Conservation (phyloP, 2,113 vertebrate genomes). For the Nibea albiflora region DNA sequence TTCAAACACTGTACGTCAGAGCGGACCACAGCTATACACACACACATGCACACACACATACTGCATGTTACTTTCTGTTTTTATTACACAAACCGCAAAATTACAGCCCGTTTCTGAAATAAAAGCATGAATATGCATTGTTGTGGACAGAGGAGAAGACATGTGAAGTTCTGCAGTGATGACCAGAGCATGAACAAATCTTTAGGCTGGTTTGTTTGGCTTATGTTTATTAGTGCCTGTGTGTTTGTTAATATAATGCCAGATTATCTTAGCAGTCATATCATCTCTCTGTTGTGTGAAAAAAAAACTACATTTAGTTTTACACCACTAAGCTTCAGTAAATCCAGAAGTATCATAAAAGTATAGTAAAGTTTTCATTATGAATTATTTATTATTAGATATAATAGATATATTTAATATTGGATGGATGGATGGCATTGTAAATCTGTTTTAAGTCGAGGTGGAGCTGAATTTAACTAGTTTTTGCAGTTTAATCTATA, state of each 20-base stretch:
- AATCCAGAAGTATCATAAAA: background rate
- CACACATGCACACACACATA: slow-evolving; percentile 22
- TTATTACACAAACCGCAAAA: slow-evolving; percentile 29
- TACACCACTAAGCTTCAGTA: no score
- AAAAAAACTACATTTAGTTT: background rate
- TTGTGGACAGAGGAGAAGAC: slow-evolving; percentile 29
- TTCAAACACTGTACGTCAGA: slow-evolving; percentile 71
- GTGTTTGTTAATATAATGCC: no score
- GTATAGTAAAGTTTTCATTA: background rate
- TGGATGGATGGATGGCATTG: no score
- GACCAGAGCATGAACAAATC: background rate
- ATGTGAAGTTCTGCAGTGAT: slow-evolving; percentile 9
- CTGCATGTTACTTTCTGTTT: background rate
- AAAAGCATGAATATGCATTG: slow-evolving; percentile 51
- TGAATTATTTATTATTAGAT: background rate
- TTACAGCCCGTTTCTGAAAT: slow-evolving; percentile 53
- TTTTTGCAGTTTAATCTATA: background rate
- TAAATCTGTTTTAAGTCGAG: background rate
- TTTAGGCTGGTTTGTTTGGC: background rate
- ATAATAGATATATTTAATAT: background rate
- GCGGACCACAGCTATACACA: slow-evolving; percentile 49
- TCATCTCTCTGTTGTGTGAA: background rate
- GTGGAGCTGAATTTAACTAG: background rate
- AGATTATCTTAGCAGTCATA: background rate
- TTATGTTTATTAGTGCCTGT: no score